Base-by-base conservation (phyloP, 2,113 vertebrate species). In the Crotalus tigris region DNA sequence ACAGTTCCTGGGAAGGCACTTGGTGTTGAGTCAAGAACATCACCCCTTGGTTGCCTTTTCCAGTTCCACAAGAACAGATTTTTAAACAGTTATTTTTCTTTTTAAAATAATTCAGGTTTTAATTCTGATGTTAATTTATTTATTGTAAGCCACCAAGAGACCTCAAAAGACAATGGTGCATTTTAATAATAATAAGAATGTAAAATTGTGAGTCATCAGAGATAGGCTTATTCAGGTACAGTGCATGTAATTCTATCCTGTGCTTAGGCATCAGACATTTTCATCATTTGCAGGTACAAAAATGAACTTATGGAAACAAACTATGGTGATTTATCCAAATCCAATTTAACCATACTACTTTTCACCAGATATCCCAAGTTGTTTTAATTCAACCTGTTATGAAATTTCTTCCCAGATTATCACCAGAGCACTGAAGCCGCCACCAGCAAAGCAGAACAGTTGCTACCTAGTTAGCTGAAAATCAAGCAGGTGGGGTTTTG, bases 401-500 rank as follows among this genome's bases (percentile, higher is more conserved):
- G 23, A 19, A 85, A 61, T 86, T 90, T 90, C 55, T 86, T 64
- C 55, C 29, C 89, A 90, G 44, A 23, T 21, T 19, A 29, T 75
- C 87, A 92, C 39, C 64, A 57, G 89, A 92, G 49, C 4, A 1
- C 21, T 89, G 39, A 89, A 17, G 24, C 92, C 81, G 8, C 69
- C 89, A 93, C 89, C 92, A 93, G 92, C 92, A 93, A 93, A 93
- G 92, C 75, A 93, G 89, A 9, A 87, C 21, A 86, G 81, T 51
- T 93, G 46, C 88, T 49, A 64, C 13, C 75, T 39, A 90, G 69
- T n/a, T 19, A 69, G 23, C 51, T 19, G 1, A 5, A 92, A 55
- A 69, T 23, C 86, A 92, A 23, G 13, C 86, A 51, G 51, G 7
- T 24, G 58, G 69, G 8, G 13, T 33, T 64, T 86, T 19, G 26